Percentiles rank a stretch among this genome's conserved stretches.
phyloP scores from a whole-genome alignment of 2,888 invertebrate species.

The Linyphia triangularis region DNA sequence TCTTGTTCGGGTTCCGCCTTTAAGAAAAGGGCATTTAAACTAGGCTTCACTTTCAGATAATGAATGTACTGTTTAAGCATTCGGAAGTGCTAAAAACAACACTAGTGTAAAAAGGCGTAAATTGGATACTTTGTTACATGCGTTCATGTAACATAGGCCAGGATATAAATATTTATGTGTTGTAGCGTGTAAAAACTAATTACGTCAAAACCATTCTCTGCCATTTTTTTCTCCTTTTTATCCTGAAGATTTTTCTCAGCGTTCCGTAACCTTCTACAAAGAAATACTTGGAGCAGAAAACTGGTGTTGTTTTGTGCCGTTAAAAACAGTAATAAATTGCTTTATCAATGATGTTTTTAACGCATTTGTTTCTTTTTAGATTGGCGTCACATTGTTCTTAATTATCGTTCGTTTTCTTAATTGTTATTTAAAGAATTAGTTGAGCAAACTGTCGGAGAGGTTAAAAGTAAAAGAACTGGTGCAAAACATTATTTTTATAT shows the following conservation, averaged over 20 bases:
- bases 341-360: not conserved
- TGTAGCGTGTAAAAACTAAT: slow-evolving; percentile 18
- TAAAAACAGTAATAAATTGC: not conserved
- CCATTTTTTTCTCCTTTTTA: not conserved
- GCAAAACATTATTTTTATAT: no score
- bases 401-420: not conserved
- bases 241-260: not conserved
- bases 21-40: not conserved
- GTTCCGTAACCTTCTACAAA: not conserved
- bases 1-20: not conserved
- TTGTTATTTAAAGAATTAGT: not conserved
- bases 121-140: not conserved
- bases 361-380: not conserved
- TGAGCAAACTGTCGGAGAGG: no score
- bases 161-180: slow-evolving; percentile 1
- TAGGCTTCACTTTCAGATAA: not conserved
- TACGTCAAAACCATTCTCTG: not conserved
- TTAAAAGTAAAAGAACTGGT: no score
- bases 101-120: not conserved
- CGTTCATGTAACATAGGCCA: no score
- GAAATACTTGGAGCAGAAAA: slow-evolving; percentile 3
- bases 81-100: not conserved
- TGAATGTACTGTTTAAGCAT: not conserved
- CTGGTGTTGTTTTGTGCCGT: not conserved
- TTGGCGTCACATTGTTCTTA: not conserved